A percentile compares a stretch with the other conserved stretches of the same genome.
Evolutionary conservation across 2,113 vertebrate genomes (phyloP).

Genomic region (Cryptotis parvus): DNA sequence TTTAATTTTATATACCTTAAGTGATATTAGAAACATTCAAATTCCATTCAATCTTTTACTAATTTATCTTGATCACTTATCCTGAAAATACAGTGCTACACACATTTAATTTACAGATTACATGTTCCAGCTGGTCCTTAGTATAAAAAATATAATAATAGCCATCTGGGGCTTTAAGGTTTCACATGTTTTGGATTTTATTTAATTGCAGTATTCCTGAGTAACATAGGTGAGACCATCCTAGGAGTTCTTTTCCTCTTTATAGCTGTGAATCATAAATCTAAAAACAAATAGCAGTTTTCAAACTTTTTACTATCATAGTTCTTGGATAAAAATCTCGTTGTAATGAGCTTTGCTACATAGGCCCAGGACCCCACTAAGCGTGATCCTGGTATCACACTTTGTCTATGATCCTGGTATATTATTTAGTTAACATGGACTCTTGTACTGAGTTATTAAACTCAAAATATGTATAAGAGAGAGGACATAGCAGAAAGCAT

Average conservation of each 20-base stretch:
- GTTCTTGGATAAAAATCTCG: not conserved
- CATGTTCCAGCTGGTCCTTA: not conserved
- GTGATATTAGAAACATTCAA: not conserved
- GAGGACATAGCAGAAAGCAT: not conserved
- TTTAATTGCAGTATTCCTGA: slow-evolving; percentile 26
- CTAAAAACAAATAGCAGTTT: slow-evolving; percentile 22
- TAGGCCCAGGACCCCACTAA: not conserved
- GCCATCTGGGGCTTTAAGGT: not conserved
- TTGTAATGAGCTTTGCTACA: not conserved
- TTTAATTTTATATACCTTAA: not conserved
- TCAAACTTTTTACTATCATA: not conserved
- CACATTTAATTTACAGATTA: not conserved
- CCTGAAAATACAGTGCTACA: not conserved
- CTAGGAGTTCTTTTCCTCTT: not conserved
- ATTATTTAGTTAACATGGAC: not conserved
- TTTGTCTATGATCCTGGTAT: not conserved
- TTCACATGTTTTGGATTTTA: not conserved
- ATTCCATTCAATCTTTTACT: slow-evolving; percentile 8
- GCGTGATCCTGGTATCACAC: not conserved
- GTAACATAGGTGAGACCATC: not conserved
- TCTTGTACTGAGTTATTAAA: not conserved
- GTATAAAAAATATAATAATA: slow-evolving; percentile 36
- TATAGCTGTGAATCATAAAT: slow-evolving; percentile 31
- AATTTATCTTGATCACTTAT: slow-evolving; percentile 1
- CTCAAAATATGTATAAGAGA: not conserved